These are phyloP conservation scores for Tachina lurida DNA, from an alignment of 2,888 invertebrate genomes.

Conservation along the genomic window DNA sequence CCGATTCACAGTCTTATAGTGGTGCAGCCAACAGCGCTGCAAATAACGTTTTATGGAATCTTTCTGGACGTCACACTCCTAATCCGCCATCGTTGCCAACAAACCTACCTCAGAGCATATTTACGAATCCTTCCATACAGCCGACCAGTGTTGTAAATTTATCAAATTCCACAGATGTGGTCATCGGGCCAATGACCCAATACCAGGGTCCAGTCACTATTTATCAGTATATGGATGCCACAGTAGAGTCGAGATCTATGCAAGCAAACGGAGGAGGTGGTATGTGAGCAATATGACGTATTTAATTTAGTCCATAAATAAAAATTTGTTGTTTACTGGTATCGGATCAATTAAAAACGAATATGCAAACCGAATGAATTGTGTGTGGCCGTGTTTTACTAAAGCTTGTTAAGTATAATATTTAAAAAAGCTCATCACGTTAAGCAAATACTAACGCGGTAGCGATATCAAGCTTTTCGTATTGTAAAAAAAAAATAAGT, in stretches of 20 bases:
- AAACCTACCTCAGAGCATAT: constrained; percentile 77
- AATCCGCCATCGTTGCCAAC: constrained; percentile 74
- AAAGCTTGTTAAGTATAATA: too few species aligned
- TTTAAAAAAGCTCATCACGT: too few species aligned
- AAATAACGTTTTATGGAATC: constrained; percentile 76
- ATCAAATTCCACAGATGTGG: constrained; percentile 84
- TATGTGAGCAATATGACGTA: constrained; percentile 16
- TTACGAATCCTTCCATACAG: constrained; percentile 78
- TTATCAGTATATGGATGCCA: constrained; percentile 83
- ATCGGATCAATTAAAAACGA: not conserved
- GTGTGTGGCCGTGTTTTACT: too few species aligned
- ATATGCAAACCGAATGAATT: too few species aligned
- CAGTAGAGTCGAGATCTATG: constrained; percentile 80
- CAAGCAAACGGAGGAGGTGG: constrained; percentile 79
- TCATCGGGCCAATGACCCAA: constrained; percentile 84
- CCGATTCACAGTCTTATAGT: constrained; percentile 35
- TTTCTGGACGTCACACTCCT: constrained; percentile 75
- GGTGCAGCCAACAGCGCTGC: constrained; percentile 68
- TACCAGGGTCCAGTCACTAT: constrained; percentile 84
- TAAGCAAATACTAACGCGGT: too few species aligned
- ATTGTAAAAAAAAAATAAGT: too few species aligned
- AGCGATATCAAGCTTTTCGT: too few species aligned
- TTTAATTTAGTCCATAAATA: not conserved
- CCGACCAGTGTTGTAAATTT: constrained; percentile 83
- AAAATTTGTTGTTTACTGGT: not conserved